Evolutionary conservation across 1,140 invertebrate genomes (phyloP), one percentile per base, ranked within the genome.

Genomic region (Varroa destructor): DNA sequence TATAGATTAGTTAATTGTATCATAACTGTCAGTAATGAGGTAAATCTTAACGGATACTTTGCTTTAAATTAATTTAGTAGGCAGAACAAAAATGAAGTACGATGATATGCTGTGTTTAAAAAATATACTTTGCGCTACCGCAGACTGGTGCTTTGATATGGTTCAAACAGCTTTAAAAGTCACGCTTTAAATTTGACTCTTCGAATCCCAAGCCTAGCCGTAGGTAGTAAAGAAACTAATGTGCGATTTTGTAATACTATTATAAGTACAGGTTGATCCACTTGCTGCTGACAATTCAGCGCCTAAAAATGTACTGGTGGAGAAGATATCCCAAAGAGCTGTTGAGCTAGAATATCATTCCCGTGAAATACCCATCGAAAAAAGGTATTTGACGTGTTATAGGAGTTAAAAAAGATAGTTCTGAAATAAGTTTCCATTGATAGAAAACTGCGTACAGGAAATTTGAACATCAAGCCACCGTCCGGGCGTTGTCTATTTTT

Each of bases 251-350:
- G 55, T 56, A 12, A 56, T 12, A 12, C 14, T 12, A 14, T 14
- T 67, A 14, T 37, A 40, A 14, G 1, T 8, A n/a, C 8, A 67
- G 61, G 61, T 67, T 3, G 93, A 97, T 86, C 93, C 93, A 1
- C 79, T 96, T 14, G 82, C 86, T 25, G 88, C 87, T 2, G 91
- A 95, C 82, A 89, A 93, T 79, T 88, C 81, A 72, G 91, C 91
- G 6, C 90, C 92, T 1, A 87, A 94, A 77, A 83, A 85, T 77
- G 91, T 97, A 56, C 83, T 96, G 0, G 81, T 91, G 5, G 76
- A 71, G 73, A 81, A 61, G 75, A 71, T 72, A 73, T 10, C 61
- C 57, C 71, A 72, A 43, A 70, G 70, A 12, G 56, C n/a, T 70
- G 43, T 70, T 0, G 70, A 73, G 12, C 1, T 55, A 73, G 67